Evolutionary conservation across 2,113 vertebrate genomes (phyloP), one percentile per base, ranked within the genome.

Genomic region (Eulacestoma nigropectus): DNA sequence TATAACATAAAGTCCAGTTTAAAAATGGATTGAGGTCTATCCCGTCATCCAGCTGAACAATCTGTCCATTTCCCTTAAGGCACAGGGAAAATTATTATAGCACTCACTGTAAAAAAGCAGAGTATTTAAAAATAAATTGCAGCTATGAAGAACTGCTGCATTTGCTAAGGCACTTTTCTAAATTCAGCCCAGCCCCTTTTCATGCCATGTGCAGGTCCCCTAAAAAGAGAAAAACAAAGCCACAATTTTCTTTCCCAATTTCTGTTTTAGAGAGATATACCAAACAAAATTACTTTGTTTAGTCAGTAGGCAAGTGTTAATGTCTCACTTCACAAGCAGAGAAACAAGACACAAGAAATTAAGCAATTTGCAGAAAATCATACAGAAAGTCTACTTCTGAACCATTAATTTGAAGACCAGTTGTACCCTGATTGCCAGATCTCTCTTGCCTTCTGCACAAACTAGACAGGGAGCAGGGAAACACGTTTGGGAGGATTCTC

Each of bases 21-120:
- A 96, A 96, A 97, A 96, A 95, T 90, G 89, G 95, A 93, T 87
- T 64, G 88, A 96, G 80, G 88, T 94, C 80, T 94, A 64, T 93
- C 80, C 65, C 76, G 78, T 91, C 59, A 88, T 85, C 81, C 95
- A 94, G 77, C 81, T 91, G 92, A 94, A 92, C 79, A 95, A 46
- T 32, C 75, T 90, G 47, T 64, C 60, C 56, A 56, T 91, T 81
- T 93, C 95, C 87, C 92, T 75, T 25, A 92, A 86, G 95, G 63
- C 69, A 87, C 27, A 12, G 17, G 12, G 50, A 77, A 52, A 56
- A 55, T 72, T 84, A 70, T 55, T 50, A 69, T 47, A 86, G 56
- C 16, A 47, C 33, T 68, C 42, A 29, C 35, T 7, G 23, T 49
- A 68, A 67, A 75, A 84, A 49, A 74, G n/a, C n/a, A 33, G 8